Conservation (phyloP, 2,113 vertebrate species). For the Eira barbara region DNA sequence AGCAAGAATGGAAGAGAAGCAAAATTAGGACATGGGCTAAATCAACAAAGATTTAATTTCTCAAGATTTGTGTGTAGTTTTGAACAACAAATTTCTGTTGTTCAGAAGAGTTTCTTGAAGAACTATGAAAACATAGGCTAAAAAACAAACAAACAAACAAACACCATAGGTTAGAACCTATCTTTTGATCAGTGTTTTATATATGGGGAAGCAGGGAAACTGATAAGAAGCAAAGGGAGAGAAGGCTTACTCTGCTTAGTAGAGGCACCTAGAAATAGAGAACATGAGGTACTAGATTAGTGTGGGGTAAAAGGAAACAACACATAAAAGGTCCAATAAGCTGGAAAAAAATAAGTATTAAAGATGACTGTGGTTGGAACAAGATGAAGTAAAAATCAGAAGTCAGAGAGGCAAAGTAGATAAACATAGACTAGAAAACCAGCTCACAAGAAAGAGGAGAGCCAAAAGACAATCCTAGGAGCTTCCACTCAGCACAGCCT, state of each 20-base stretch:
- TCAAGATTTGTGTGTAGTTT: not conserved
- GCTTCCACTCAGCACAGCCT: not conserved
- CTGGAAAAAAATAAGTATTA: not conserved
- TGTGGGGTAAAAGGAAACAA: not conserved
- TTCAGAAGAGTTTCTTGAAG: not conserved
- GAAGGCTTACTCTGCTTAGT: not conserved
- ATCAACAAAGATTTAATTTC: not conserved
- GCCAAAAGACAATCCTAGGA: not conserved
- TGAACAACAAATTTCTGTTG: not conserved
- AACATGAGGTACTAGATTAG: not conserved
- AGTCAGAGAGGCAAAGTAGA: not conserved
- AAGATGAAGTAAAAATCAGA: not conserved
- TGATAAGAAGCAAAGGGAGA: not conserved
- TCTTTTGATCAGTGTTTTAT: not conserved
- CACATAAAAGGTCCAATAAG: not conserved
- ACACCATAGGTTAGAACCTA: not conserved
- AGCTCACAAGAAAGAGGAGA: not conserved
- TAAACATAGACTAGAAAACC: not conserved
- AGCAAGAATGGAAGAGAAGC: not conserved
- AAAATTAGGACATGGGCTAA: not conserved
- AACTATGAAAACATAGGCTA: not conserved
- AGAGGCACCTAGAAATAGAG: not conserved
- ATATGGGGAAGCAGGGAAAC: not conserved
- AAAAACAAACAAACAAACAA: not conserved
- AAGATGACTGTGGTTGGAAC: not conserved